Evolutionary conservation across 2,888 invertebrate species (phyloP), one percentile per base, ranked within the genome.

Genomic region (Hypercompe scribonia): DNA sequence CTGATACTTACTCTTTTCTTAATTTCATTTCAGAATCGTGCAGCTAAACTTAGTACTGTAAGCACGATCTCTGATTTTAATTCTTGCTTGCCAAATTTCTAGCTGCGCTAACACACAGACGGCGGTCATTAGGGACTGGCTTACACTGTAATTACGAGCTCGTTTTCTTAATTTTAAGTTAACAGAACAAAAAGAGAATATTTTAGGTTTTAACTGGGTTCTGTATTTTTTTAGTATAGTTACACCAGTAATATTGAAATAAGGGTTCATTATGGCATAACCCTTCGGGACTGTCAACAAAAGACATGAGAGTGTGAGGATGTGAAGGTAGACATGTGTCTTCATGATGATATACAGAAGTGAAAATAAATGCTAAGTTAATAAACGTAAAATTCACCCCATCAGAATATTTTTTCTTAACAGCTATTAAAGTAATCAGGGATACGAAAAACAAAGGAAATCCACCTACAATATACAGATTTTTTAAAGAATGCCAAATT

Each of bases 101-200:
- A 33, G 24, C 31, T 31, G 21, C 10, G 66, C 42, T 42, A 31
- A 65, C 24, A 42, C 21, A 65, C 65, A 42, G 36, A 31, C 31
- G 46, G 8, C 21, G 31, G 71, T 67, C 42, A 63, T 71, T 67
- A 76, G 15, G 3, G 68, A 50, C 46, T 33, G 39, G 28, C 4
- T 68, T 64, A 68, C 65, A 66, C 58, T n/a, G 66, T 79, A 83
- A 81, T 83, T 81, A 79, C 54, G 58, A 0, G 21, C 21, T 54
- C 8, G 75, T 34, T 72, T 83, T 70, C 79, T 74, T 68, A 71
- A 70, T 54, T 34, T 68, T 46, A 10, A 24, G 50, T 31, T 36
- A 72, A 42, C n/a, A 58, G 73, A 73, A 71, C 46, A 61, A 72
- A 75, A 78, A 71, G 66, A 24, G 33, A 65, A 13, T n/a, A 21